Evolutionary conservation across 2,797 vertebrate species (phyloP).

Genomic region (Micropoecilia bifurca): DNA sequence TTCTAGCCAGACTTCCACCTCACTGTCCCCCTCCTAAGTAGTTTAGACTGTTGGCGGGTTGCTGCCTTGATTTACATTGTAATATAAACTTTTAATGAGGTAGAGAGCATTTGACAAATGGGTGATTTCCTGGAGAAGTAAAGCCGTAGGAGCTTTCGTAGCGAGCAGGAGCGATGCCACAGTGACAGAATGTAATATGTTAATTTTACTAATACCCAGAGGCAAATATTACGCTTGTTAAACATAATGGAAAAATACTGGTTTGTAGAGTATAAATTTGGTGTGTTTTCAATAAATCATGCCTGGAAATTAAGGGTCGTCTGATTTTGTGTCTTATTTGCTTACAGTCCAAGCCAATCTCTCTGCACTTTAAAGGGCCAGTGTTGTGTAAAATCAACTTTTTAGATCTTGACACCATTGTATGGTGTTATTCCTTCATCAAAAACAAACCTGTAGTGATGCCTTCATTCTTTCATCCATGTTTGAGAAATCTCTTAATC

Average conservation of each 20-base stretch:
- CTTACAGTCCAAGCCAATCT: background rate
- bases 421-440: too few relatives aligned
- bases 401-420: too few relatives aligned
- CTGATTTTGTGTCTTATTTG: conserved; percentile 48
- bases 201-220: conserved; percentile 93
- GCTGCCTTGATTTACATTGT: conserved; percentile 93
- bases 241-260: conserved; percentile 87
- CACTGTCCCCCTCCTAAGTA: conserved; percentile 72
- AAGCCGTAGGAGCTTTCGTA: conserved; percentile 86
- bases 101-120: conserved; percentile 75
- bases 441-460: too few relatives aligned
- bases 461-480: too few relatives aligned
- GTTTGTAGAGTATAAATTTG: conserved; percentile 96
- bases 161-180: conserved; percentile 84
- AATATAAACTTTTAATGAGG: conserved; percentile 87
- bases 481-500: too few relatives aligned
- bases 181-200: conserved; percentile 93
- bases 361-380: background rate
- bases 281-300: conserved; percentile 99
- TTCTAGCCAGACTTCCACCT: conserved; percentile 23
- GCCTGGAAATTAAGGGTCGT: conserved; percentile 85
- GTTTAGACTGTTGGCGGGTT: conserved; percentile 88
- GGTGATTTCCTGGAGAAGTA: conserved; percentile 83
- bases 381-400: too few relatives aligned
- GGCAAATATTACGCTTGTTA: conserved; percentile 92